These are phyloP conservation scores for Chinchilla lanigera DNA, from an alignment of 2,113 vertebrate species.

Conservation along the genomic window DNA sequence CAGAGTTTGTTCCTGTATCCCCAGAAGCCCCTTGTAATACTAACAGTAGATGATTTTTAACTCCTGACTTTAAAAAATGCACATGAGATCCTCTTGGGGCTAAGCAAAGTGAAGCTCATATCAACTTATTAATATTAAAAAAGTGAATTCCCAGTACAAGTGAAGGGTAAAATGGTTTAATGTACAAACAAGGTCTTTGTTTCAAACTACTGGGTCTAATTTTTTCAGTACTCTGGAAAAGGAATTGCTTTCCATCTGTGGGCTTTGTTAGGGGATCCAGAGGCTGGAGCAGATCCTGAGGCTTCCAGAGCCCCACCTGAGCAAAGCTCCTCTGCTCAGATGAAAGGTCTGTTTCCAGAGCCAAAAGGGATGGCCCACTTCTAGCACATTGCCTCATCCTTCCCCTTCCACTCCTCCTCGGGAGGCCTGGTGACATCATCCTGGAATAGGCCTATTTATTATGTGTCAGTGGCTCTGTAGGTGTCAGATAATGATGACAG, in stretches of 20 bases:
- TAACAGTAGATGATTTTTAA: background rate
- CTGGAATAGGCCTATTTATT: slow-evolving; percentile 3
- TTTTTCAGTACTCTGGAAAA: background rate
- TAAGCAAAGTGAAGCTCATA: background rate
- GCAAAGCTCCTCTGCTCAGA: background rate
- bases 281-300: fast-evolving
- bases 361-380: background rate
- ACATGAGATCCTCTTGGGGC: background rate
- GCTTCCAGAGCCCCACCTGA: background rate
- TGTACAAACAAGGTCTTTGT: background rate
- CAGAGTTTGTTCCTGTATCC: background rate
- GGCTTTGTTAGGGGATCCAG: background rate
- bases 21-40: background rate
- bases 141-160: background rate
- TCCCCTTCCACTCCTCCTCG: background rate
- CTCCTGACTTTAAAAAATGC: background rate
- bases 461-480: background rate
- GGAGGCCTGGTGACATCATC: background rate
- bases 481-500: background rate
- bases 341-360: background rate
- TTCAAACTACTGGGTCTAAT: background rate
- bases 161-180: slow-evolving; percentile 7
- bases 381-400: background rate
- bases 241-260: background rate
- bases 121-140: background rate